phyloP scores from a whole-genome alignment of 2,113 vertebrate species.

The Cyanoderma ruficeps region DNA sequence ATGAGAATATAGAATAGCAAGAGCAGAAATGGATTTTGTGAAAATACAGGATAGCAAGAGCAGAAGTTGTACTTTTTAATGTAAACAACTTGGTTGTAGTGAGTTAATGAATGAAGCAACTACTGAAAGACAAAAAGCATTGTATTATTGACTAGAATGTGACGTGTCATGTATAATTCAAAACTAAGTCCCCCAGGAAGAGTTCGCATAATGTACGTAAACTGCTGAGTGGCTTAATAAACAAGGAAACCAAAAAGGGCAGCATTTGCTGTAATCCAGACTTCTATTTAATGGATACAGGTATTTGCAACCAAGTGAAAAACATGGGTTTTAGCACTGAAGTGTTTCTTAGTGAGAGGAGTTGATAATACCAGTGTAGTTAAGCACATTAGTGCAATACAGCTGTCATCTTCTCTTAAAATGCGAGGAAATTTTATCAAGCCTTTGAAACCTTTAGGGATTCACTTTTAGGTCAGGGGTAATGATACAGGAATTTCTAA shows the following conservation, averaged over 20 bases:
- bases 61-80: not conserved
- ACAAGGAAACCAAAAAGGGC: not conserved
- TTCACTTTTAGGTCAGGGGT: not conserved
- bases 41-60: not conserved
- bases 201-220: not conserved
- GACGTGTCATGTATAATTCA: conserved; percentile 29
- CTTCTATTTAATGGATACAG: not conserved
- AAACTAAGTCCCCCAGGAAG: not conserved
- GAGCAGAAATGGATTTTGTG: not conserved
- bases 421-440: not conserved
- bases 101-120: not conserved
- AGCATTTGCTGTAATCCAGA: not conserved
- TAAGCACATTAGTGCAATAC: not conserved
- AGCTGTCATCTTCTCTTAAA: not conserved
- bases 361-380: not conserved
- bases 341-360: not conserved
- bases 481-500: not conserved
- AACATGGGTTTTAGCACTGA: not conserved
- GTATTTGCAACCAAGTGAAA: not conserved
- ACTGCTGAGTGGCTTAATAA: not conserved
- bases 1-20: not conserved
- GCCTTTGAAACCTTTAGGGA: not conserved
- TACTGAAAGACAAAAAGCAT: not conserved
- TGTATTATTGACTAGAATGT: not conserved
- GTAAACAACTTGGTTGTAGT: not conserved